These are phyloP conservation scores for Philereme transversata DNA, from an alignment of 2,888 invertebrate species.

Conservation along the genomic window DNA sequence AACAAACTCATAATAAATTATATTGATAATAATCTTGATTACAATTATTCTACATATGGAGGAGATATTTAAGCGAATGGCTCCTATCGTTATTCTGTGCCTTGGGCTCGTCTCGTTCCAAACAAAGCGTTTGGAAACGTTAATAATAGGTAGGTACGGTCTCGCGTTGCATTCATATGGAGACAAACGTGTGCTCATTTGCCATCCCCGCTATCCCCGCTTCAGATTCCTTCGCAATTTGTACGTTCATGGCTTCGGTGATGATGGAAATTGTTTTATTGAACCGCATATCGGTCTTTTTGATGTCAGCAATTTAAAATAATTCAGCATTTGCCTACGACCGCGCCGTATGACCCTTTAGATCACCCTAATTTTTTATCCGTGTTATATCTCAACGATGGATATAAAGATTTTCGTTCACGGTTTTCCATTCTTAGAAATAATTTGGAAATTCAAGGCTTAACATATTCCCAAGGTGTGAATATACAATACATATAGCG, in stretches of 20 bases:
- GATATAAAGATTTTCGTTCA: background rate
- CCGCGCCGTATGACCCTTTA: background rate
- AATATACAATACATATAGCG: too few species aligned
- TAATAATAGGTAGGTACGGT: constrained; percentile 10
- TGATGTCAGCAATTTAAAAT: constrained; percentile 12
- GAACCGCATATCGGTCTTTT: constrained; percentile 29
- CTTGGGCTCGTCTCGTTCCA: background rate
- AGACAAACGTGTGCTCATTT: constrained; percentile 65
- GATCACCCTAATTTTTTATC: background rate
- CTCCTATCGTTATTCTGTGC: background rate
- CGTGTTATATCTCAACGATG: background rate
- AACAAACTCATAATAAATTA: too few species aligned
- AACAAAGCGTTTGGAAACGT: constrained; percentile 19
- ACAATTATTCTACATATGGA: constrained; percentile 2
- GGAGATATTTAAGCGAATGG: background rate
- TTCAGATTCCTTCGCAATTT: constrained; percentile 36
- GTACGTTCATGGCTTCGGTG: constrained; percentile 1
- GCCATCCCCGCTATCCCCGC: constrained; percentile 37
- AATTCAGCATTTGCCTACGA: constrained; percentile 7
- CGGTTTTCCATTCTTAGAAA: background rate
- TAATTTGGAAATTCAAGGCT: too few species aligned
- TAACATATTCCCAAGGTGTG: too few species aligned
- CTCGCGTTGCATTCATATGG: constrained; percentile 49
- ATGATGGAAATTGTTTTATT: constrained; percentile 9
- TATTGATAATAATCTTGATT: background rate